These are phyloP conservation scores for Drosophila pachea DNA, from an alignment of 1,140 invertebrate genomes.

Conservation along the genomic window DNA sequence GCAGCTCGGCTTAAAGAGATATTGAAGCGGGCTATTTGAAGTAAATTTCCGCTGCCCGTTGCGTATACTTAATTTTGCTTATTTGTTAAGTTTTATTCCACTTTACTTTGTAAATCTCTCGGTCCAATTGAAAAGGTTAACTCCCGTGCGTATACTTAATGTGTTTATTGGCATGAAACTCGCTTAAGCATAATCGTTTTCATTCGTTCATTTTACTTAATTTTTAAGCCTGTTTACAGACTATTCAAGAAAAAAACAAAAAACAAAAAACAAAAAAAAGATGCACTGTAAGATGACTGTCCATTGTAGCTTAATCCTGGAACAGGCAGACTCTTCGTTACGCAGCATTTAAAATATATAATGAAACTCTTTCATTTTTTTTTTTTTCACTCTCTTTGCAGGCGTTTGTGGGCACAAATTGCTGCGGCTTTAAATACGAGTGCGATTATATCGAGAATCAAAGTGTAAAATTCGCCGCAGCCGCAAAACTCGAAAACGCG, in stretches of 20 bases:
- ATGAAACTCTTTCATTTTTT: slow-evolving; percentile 12
- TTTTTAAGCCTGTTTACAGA: too few relatives aligned
- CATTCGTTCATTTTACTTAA: too few relatives aligned
- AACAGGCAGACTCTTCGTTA: slow-evolving; percentile 23
- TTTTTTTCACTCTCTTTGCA: slow-evolving; percentile 32
- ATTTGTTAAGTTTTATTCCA: too few relatives aligned
- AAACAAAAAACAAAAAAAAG: neutral
- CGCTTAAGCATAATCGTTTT: too few relatives aligned
- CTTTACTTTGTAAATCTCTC: too few relatives aligned
- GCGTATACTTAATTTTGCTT: neutral
- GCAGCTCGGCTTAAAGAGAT: too few relatives aligned
- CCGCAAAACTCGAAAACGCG: slow-evolving; percentile 30
- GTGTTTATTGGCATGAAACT: too few relatives aligned
- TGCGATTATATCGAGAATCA: slow-evolving; percentile 39
- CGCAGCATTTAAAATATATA: slow-evolving; percentile 28
- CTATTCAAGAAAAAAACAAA: too few relatives aligned
- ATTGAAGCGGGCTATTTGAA: neutral
- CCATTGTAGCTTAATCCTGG: neutral
- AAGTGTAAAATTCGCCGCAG: slow-evolving; percentile 53
- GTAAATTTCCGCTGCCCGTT: neutral
- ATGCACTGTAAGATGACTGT: neutral
- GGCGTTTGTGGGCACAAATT: slow-evolving; percentile 40
- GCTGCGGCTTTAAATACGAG: slow-evolving; percentile 46
- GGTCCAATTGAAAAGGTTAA: too few relatives aligned
- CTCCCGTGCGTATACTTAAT: too few relatives aligned